These are phyloP conservation scores for Ganaspis sp. DNA, from an alignment of 1,140 invertebrate species.

Conservation along the genomic window DNA sequence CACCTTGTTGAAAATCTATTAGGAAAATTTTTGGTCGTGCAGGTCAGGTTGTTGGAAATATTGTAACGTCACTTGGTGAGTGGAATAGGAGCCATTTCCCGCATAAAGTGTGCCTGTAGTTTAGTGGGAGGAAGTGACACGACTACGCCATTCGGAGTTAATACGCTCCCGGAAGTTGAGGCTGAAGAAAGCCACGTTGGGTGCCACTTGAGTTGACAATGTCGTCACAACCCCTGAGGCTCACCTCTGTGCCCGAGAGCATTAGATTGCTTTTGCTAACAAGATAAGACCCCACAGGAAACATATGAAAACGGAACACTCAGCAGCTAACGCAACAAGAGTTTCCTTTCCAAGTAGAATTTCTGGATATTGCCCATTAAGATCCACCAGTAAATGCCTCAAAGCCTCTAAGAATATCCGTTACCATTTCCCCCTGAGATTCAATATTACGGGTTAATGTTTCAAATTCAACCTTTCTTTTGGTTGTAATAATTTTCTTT, in stretches of 20 bases:
- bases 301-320: constrained; percentile 22
- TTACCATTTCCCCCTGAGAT: neutral
- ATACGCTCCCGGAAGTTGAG: constrained; percentile 5
- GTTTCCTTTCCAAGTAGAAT: neutral
- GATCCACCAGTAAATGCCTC: too few species aligned
- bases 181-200: neutral
- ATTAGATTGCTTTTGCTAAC: constrained; percentile 20
- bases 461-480: too few species aligned
- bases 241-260: neutral
- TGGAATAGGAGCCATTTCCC: neutral
- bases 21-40: too few species aligned
- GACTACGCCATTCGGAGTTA: neutral
- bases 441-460: too few species aligned
- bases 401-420: too few species aligned
- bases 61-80: too few species aligned
- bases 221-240: constrained; percentile 6
- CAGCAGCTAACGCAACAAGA: neutral
- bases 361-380: neutral
- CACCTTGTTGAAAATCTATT: too few species aligned
- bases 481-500: too few species aligned
- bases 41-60: too few species aligned
- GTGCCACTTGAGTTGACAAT: constrained; percentile 22
- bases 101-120: neutral
- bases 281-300: constrained; percentile 16
- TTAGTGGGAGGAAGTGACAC: neutral